Percentiles rank a stretch among this genome's conserved stretches.
Conservation (phyloP, 2,888 invertebrate genomes). For the Cheilosia vernalis region DNA sequence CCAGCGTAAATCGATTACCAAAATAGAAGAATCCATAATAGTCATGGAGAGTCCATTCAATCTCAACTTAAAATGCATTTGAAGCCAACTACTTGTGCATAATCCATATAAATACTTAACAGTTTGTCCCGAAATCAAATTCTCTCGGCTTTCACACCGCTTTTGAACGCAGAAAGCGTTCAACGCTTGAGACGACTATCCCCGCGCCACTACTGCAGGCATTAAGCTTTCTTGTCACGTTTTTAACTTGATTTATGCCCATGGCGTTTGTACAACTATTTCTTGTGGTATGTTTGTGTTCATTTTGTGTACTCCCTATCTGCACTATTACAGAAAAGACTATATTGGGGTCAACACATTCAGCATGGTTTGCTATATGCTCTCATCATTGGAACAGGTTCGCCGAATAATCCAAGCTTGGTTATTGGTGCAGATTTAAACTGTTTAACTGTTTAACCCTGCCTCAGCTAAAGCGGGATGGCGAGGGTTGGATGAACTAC, state of each 20-base stretch:
- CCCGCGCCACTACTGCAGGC: slow-evolving; percentile 23
- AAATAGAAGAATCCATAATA: neutral
- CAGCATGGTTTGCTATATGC: slow-evolving; percentile 56
- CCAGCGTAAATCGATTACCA: no score
- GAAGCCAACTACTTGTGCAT: slow-evolving; percentile 10
- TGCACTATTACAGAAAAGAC: slow-evolving; percentile 46
- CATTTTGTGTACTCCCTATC: slow-evolving; percentile 30
- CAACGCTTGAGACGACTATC: slow-evolving; percentile 13
- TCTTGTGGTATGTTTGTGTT: slow-evolving; percentile 17
- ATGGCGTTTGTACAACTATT: slow-evolving; percentile 65
- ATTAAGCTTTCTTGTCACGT: slow-evolving; percentile 65
- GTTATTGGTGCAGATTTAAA: slow-evolving; percentile 62
- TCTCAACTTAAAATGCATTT: neutral
- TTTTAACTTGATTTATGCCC: slow-evolving; percentile 73
- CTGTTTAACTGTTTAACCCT: slow-evolving; percentile 55
- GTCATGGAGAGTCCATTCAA: neutral
- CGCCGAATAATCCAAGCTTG: slow-evolving; percentile 42
- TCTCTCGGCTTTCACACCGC: slow-evolving; percentile 3
- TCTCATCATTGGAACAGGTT: slow-evolving; percentile 52
- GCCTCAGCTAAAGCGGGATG: slow-evolving; percentile 14
- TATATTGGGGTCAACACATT: slow-evolving; percentile 60
- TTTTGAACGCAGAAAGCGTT: neutral
- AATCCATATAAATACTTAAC: slow-evolving; percentile 15
- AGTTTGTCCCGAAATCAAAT: slow-evolving; percentile 25
- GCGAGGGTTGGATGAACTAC: neutral